Conservation (phyloP, 2,113 vertebrate species). For the Paradisaea rubra region DNA sequence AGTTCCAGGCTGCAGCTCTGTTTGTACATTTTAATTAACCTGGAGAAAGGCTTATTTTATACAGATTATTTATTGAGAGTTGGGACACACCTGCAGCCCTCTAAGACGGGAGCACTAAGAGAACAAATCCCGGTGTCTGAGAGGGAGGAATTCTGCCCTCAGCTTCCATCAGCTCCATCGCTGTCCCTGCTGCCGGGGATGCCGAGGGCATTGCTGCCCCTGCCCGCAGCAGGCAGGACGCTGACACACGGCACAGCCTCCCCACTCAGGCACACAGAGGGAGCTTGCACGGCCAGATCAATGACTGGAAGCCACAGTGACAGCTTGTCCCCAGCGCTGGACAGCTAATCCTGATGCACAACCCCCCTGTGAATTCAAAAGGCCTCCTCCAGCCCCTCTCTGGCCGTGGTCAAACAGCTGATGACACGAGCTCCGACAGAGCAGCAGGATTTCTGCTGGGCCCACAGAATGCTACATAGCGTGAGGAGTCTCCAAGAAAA, state of each 20-base stretch:
- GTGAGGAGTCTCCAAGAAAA: background rate
- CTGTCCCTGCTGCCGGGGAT: background rate
- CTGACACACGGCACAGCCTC: background rate
- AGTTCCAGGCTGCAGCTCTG: background rate
- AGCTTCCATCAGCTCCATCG: background rate
- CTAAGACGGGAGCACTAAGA: background rate
- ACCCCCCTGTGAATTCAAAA: background rate
- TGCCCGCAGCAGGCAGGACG: background rate
- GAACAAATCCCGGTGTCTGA: background rate
- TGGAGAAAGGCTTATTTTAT: background rate
- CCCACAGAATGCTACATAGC: background rate
- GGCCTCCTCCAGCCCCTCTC: background rate
- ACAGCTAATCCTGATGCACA: background rate
- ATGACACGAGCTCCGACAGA: fast-evolving
- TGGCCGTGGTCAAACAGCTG: background rate
- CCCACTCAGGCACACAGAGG: background rate
- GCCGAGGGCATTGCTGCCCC: background rate
- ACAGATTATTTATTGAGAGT: background rate
- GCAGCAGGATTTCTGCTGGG: background rate
- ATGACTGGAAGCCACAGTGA: background rate
- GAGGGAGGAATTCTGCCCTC: background rate
- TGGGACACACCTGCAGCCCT: background rate
- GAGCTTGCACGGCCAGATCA: background rate
- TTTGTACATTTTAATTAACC: background rate
- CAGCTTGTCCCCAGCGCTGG: background rate